Base-by-base conservation (phyloP, 1,140 invertebrate species). In the Phortica variegata region DNA sequence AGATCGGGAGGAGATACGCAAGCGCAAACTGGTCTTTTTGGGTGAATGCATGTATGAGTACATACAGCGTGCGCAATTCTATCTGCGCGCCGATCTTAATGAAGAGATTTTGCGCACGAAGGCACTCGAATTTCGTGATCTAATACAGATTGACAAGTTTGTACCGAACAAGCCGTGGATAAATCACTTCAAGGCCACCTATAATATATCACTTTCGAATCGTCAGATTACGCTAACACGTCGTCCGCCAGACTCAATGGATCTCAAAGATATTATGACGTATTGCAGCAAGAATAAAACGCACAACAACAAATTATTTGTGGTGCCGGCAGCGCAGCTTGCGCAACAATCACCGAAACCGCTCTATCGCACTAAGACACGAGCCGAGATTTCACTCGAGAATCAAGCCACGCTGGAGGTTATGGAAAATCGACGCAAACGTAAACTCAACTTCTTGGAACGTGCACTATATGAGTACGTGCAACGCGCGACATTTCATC, bases 41-140 rank as follows among this genome's bases (percentile, higher is more conserved):
- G 62, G 60, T 7, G 62, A 70, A 38, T 73, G 70, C 34, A 40
- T 73, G 3, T 73, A 73, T 31, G 70, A 73, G 29, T 70, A 65
- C 12, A 70, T 73, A 23, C 65, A 73, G 31, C 51, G 70, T 17
- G 58, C 60, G 0, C 70, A 73, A 36, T 73, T 60, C 38, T 56
- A 73, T 45, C 19, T 57, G 2, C 60, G 60, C 19, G 39, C 45
- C 7, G 58, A 70, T 13, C 50, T 73, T 20, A 73, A 52, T n/a
- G 70, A 73, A 26, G 70, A 73, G 13, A 10, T 73, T 10, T 61
- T 73, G 20, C 58, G 70, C 38, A 58, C 43, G n/a, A 58, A 63
- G 43, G 70, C 70, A 0, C 37, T 62, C 9, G 70, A 73, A 29
- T 70, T 73, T 47, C 70, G 61, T 3, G 49, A 56, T n/a, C 34